Conservation (phyloP, 2,888 invertebrate genomes). For the Schrankia costaestrigalis region DNA sequence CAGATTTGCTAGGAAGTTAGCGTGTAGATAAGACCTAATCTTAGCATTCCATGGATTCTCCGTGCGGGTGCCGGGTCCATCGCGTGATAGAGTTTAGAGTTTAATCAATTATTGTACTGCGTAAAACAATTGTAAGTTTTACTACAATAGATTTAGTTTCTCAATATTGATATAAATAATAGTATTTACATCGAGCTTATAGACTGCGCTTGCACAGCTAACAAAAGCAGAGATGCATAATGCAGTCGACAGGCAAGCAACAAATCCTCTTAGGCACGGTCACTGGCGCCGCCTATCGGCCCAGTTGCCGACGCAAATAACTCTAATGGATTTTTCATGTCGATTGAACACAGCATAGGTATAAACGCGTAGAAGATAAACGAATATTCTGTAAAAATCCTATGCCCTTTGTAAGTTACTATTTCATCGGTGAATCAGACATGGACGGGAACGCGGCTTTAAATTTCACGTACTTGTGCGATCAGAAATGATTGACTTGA, state of each 20-base stretch:
- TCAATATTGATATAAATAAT: background rate
- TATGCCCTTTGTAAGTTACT: background rate
- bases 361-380: slow-evolving; percentile 53
- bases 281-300: slow-evolving; percentile 64
- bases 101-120: no score
- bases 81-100: no score
- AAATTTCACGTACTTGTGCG: no score
- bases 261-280: slow-evolving; percentile 77
- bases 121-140: no score
- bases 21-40: no score
- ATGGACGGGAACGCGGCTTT: no score
- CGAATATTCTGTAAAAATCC: slow-evolving; percentile 40
- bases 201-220: slow-evolving; percentile 31
- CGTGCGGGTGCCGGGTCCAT: no score
- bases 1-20: slow-evolving; percentile 21
- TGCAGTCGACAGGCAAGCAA: slow-evolving; percentile 51
- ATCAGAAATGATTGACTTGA: no score
- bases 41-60: no score
- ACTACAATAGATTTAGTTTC: no score
- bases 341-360: slow-evolving; percentile 67
- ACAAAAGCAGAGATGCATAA: slow-evolving; percentile 33
- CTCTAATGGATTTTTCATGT: slow-evolving; percentile 79
- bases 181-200: slow-evolving; percentile 13
- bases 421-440: no score
- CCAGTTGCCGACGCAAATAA: slow-evolving; percentile 61